These are phyloP conservation scores for Recurvirostra avosetta DNA, from an alignment of 2,113 vertebrate species.

Conservation along the genomic window DNA sequence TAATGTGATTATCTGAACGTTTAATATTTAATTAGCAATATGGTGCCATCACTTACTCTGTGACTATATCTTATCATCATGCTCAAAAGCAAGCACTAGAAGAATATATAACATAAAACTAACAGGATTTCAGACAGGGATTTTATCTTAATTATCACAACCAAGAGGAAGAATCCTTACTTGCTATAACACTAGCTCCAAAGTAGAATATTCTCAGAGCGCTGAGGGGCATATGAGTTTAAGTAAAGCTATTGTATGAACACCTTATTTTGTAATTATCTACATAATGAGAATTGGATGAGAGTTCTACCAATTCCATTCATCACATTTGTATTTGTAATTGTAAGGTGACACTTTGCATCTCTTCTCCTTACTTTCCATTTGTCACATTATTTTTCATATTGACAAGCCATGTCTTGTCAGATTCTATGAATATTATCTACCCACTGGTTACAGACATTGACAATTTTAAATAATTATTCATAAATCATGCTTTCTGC, in stretches of 20 bases:
- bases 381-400: constrained; percentile 23
- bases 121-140: not conserved
- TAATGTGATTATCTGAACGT: not conserved
- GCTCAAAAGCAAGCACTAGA: not conserved
- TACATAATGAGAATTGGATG: not conserved
- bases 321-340: not conserved
- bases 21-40: not conserved
- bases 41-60: not conserved
- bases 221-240: not conserved
- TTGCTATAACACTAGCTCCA: not conserved
- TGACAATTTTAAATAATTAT: not conserved
- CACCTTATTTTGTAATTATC: not conserved
- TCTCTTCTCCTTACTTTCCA: not conserved
- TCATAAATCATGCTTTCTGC: not conserved
- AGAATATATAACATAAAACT: not conserved
- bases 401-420: not conserved
- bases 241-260: not conserved
- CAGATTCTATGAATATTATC: not conserved
- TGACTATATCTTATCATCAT: not conserved
- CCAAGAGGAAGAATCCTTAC: not conserved
- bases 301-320: not conserved
- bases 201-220: not conserved
- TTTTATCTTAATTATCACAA: not conserved
- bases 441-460: not conserved
- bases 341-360: not conserved